A percentile compares a stretch with the other conserved stretches of the same genome.
Conservation (phyloP, 2,113 vertebrate genomes). For the Microtus pennsylvanicus region DNA sequence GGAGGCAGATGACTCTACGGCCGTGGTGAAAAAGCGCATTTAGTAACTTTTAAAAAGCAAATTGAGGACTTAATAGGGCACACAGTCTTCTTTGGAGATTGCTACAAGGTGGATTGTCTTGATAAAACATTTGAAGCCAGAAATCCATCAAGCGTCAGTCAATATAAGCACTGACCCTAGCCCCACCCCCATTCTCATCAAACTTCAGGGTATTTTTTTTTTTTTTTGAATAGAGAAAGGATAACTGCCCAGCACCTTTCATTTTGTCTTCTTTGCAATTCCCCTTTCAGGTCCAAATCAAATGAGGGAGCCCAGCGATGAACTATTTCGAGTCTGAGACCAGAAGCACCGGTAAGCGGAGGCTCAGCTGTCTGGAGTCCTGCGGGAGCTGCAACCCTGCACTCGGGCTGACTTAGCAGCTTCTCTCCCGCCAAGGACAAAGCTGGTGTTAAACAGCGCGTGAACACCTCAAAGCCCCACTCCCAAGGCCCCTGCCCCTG, state of each 20-base stretch:
- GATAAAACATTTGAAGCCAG: slow-evolving; percentile 83
- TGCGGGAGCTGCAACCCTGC: slow-evolving; percentile 9
- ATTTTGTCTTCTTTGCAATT: slow-evolving; percentile 78
- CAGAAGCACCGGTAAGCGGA: slow-evolving; percentile 11
- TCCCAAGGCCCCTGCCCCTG: neutral
- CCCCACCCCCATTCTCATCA: slow-evolving; percentile 57
- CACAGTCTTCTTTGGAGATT: slow-evolving; percentile 80
- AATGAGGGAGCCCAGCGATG: slow-evolving; percentile 51
- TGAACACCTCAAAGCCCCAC: slow-evolving; percentile 16
- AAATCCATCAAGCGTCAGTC: slow-evolving; percentile 80
- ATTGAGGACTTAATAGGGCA: slow-evolving; percentile 79
- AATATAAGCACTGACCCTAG: slow-evolving; percentile 73
- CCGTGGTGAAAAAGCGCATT: slow-evolving; percentile 79
- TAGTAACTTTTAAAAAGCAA: slow-evolving; percentile 81
- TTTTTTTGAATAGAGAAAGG: slow-evolving; percentile 65
- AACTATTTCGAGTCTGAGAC: slow-evolving; percentile 68
- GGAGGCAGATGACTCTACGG: slow-evolving; percentile 76
- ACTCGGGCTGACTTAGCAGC: slow-evolving; percentile 48
- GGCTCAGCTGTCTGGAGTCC: slow-evolving; percentile 74
- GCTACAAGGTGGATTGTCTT: slow-evolving; percentile 85
- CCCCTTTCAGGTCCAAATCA: slow-evolving; percentile 72
- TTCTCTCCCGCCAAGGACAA: slow-evolving; percentile 67
- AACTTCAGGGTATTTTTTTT: slow-evolving; percentile 63
- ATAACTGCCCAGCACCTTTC: slow-evolving; percentile 74
- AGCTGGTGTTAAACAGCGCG: slow-evolving; percentile 40